A percentile compares a stretch with the other conserved stretches of the same genome.
These are phyloP conservation scores for Tipula vernalis DNA, from an alignment of 2,888 invertebrate species.

Conservation along the genomic window DNA sequence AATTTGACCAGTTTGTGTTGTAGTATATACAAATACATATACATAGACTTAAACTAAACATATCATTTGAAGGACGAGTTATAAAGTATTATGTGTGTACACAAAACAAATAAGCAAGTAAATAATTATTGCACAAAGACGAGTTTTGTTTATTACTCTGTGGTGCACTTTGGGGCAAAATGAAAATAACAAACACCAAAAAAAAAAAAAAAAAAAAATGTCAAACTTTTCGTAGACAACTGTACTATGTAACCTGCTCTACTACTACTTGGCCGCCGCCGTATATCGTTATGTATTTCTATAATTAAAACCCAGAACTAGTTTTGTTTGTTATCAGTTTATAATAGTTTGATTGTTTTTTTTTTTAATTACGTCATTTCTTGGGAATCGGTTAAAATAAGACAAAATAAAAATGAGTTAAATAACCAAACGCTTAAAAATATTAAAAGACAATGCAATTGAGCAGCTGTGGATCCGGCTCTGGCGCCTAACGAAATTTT, in stretches of 20 bases:
- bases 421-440: not conserved
- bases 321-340: not conserved
- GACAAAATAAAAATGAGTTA: not conserved
- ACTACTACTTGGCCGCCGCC: not conserved
- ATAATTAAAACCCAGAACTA: not conserved
- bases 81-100: not conserved
- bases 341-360: not conserved
- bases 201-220: not conserved
- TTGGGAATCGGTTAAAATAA: not conserved
- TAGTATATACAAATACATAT: no score
- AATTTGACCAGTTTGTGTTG: not conserved
- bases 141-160: not conserved
- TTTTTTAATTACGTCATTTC: not conserved
- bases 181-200: not conserved
- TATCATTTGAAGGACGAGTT: not conserved
- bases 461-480: not conserved
- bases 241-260: not conserved
- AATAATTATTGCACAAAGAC: not conserved
- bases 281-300: not conserved
- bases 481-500: not conserved
- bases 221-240: not conserved
- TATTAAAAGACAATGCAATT: not conserved
- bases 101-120: not conserved
- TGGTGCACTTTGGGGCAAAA: not conserved
- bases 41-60: not conserved